A percentile compares a stretch with the other conserved stretches of the same genome.
Conservation (phyloP, 2,113 vertebrate genomes). For the Pyxicephalus adspersus region DNA sequence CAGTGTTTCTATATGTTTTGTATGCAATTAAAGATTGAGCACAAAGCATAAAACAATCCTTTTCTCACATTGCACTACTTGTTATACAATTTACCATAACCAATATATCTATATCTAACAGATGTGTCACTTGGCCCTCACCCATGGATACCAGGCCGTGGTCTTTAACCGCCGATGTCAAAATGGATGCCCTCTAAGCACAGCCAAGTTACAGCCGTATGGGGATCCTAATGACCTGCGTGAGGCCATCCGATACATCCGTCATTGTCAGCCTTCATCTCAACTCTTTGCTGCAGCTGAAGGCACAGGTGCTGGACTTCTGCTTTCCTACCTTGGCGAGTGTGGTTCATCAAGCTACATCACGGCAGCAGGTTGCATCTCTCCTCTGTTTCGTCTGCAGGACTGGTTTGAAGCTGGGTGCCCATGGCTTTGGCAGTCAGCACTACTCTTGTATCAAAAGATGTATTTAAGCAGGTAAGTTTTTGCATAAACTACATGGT, state of each 20-base stretch:
- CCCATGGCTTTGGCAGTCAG: conserved; percentile 71
- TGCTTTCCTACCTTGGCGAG: conserved; percentile 82
- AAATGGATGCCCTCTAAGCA: conserved; percentile 81
- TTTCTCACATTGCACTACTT: too few species aligned
- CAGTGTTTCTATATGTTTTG: too few species aligned
- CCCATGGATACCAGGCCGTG: conserved; percentile 77
- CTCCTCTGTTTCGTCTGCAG: conserved; percentile 79
- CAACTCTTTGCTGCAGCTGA: conserved; percentile 79
- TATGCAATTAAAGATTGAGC: too few species aligned
- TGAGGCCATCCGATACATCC: conserved; percentile 79
- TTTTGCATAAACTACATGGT: too few species aligned
- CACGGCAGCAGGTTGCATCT: conserved; percentile 79
- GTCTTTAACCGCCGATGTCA: conserved; percentile 86
- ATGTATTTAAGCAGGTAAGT: conserved; percentile 77
- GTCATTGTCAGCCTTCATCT: conserved; percentile 74
- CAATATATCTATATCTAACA: conserved; percentile 55
- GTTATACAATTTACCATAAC: too few species aligned
- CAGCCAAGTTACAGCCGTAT: conserved; percentile 80
- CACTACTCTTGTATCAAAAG: conserved; percentile 77
- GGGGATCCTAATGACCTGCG: conserved; percentile 80
- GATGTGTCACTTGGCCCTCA: conserved; percentile 76
- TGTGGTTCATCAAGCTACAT: conserved; percentile 82
- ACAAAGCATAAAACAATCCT: too few species aligned
- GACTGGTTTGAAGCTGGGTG: conserved; percentile 79
- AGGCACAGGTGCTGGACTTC: conserved; percentile 79